These are phyloP conservation scores for Siderastrea siderea DNA, from an alignment of 92 coral and sea anemone genomes.

Conservation along the genomic window DNA sequence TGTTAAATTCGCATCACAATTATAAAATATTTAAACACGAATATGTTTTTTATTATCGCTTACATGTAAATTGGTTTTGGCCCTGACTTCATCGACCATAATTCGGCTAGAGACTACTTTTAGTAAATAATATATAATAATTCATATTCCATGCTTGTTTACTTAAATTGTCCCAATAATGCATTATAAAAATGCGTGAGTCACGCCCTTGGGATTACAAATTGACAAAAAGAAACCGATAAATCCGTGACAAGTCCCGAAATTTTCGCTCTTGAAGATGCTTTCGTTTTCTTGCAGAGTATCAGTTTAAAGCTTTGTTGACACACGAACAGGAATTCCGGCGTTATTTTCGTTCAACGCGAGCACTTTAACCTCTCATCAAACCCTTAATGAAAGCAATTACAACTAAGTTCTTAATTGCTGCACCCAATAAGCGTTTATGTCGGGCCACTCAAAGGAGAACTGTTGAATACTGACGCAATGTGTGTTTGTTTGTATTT, in stretches of 20 bases:
- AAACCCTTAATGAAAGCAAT: neutral
- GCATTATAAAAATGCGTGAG: conserved; percentile 5
- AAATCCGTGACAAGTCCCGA: neutral
- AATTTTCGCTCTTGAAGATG: neutral
- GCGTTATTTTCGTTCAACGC: neutral
- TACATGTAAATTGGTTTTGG: neutral
- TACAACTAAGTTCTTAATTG: neutral
- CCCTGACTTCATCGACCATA: too few species aligned
- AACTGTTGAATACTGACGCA: neutral
- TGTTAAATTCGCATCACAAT: too few species aligned
- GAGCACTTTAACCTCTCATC: neutral
- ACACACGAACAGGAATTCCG: conserved; percentile 8
- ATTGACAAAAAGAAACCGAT: conserved; percentile 4
- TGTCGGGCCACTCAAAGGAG: conserved; percentile 21
- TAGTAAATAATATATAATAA: too few species aligned
- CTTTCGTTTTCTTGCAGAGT: neutral
- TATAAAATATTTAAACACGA: neutral
- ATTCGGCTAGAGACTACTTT: too few species aligned
- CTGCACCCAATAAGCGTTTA: neutral
- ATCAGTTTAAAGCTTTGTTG: conserved; percentile 5
- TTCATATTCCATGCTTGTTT: neutral
- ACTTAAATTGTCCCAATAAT: conserved; percentile 13
- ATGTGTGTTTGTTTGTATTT: conserved; percentile 15
- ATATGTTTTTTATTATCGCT: neutral
- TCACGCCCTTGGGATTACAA: conserved; percentile 22